Evolutionary conservation across 2,888 invertebrate species (phyloP).

Genomic region (Yponomeuta cagnagella): DNA sequence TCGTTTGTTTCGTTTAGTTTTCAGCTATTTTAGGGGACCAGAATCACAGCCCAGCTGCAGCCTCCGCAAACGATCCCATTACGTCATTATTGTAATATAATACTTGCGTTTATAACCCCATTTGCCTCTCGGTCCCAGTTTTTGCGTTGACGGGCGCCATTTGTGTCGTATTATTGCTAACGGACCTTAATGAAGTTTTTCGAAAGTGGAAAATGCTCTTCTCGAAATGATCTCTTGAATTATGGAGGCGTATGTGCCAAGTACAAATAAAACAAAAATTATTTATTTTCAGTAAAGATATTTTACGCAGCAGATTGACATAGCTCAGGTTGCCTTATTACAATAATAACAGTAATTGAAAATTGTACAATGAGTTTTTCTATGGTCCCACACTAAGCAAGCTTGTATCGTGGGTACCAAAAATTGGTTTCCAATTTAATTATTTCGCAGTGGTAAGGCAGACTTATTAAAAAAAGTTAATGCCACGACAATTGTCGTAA

Average conservation of each 20-base stretch:
- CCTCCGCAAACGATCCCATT: conserved; percentile 13
- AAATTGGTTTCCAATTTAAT: too few relatives aligned
- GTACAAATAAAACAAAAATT: too few relatives aligned
- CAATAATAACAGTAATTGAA: too few relatives aligned
- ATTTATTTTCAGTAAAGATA: too few relatives aligned
- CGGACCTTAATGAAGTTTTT: neutral
- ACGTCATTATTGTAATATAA: conserved; percentile 14
- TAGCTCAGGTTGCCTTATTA: too few relatives aligned
- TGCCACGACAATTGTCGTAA: too few relatives aligned
- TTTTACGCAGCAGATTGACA: too few relatives aligned
- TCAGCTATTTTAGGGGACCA: neutral
- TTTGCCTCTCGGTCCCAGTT: neutral
- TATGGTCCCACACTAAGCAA: too few relatives aligned
- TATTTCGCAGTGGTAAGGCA: too few relatives aligned
- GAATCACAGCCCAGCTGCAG: neutral
- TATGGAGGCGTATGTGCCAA: neutral
- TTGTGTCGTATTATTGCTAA: neutral
- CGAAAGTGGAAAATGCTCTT: neutral
- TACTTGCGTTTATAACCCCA: conserved; percentile 8
- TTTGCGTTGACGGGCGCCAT: neutral
- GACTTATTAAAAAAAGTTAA: too few relatives aligned
- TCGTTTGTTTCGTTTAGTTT: neutral
- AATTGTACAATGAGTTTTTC: too few relatives aligned
- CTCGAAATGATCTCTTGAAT: neutral
- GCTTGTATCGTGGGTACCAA: too few relatives aligned